These are phyloP conservation scores for Acutogordius australiensis DNA, from an alignment of 2,888 invertebrate species.

Conservation along the genomic window DNA sequence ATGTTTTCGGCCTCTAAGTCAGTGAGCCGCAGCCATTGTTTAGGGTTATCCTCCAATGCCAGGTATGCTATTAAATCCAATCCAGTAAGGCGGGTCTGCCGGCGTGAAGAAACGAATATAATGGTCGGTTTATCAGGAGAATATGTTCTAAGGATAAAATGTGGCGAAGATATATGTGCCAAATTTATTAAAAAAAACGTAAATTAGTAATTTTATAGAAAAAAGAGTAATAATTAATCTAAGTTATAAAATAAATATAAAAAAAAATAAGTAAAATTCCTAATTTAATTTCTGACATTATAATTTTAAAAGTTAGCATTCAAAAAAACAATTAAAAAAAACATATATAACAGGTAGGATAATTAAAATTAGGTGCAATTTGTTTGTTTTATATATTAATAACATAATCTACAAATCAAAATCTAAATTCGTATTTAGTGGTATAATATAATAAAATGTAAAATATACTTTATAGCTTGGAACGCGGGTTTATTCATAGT, in stretches of 20 bases:
- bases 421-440: too few relatives aligned
- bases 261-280: too few relatives aligned
- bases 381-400: too few relatives aligned
- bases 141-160: conserved; percentile 35
- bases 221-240: too few relatives aligned
- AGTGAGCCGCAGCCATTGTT: conserved; percentile 64
- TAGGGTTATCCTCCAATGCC: conserved; percentile 63
- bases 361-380: too few relatives aligned
- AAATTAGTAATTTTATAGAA: neutral
- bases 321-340: too few relatives aligned
- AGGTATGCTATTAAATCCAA: conserved; percentile 61
- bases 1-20: conserved; percentile 33
- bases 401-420: too few relatives aligned
- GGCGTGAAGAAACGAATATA: conserved; percentile 73
- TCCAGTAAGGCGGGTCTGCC: conserved; percentile 83
- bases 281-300: too few relatives aligned
- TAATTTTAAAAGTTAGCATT: too few relatives aligned
- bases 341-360: too few relatives aligned
- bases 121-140: conserved; percentile 65
- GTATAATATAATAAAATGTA: too few relatives aligned
- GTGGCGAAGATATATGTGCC: neutral
- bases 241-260: too few relatives aligned
- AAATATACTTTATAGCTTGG: conserved; percentile 31
- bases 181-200: neutral
- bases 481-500: conserved; percentile 96